Base-by-base conservation (phyloP, 2,113 vertebrate genomes). In the Oxygymnocypris stewartii region DNA sequence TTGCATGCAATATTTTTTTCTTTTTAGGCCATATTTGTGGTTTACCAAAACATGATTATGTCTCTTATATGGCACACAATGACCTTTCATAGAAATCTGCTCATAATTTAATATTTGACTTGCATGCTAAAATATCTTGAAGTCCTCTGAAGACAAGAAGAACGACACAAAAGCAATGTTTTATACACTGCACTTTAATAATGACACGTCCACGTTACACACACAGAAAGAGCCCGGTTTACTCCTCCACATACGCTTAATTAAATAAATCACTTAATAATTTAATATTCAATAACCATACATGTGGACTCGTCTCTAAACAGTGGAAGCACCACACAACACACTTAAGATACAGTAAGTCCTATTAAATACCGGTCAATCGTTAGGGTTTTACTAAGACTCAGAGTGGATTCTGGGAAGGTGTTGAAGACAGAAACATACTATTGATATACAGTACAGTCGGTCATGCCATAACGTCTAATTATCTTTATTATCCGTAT, bases 161-260 rank as follows among this genome's bases (percentile, higher is more conserved):
- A 90, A 69, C 89, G 85, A 76, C 86, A 82, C 88, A 87, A 84
- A 57, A 80, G 61, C 69, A 42, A 23, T 0, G 10, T 74, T 92
- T 85, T 84, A 85, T 91, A 92, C 92, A 94, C 86, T 84, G 86
- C 95, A 92, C 92, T 95, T 96, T 93, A 95, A 92, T 93, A 92
- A 67, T 92, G 28, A 31, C 28, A 31, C 28, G 28, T 31, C 28
- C 82, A 84, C 83, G 89, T 88, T 84, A 88, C 90, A 92, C 87
- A 69, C 85, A 82, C 84, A 61, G 65, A 51, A 18, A 85, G 54
- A 87, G 74, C 49, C 47, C 61, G 20, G 18, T 35, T 71, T 31
- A 51, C 40, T 65, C 12, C 57, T 86, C 86, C 86, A 90, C 79
- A 88, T 89, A 57, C 76, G 83, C 77, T 84, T 86, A 65, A 80